A percentile compares a stretch with the other conserved stretches of the same genome.
Evolutionary conservation across 2,113 vertebrate species (phyloP).

Genomic region (Micronisus gabar): DNA sequence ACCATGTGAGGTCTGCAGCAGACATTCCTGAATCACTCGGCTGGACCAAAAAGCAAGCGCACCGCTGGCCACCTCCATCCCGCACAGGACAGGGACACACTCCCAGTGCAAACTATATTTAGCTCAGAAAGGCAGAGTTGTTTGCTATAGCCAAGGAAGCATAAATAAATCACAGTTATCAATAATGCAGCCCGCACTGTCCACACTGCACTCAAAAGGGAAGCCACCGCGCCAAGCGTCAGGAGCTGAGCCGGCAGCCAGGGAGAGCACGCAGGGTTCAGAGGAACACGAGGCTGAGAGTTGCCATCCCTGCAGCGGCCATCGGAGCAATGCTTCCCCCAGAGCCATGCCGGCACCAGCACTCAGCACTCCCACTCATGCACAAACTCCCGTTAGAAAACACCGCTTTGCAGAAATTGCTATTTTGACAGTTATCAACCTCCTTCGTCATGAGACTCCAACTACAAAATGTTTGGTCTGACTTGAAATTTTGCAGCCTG

Average conservation of each 20-base stretch:
- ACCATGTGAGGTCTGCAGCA: background rate
- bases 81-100: rapidly evolving
- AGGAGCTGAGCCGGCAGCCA: rapidly evolving
- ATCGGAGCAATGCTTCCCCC: rapidly evolving
- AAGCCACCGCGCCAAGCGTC: background rate
- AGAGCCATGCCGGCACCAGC: background rate
- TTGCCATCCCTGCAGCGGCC: background rate
- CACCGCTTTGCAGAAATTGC: background rate
- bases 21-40: background rate
- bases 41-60: background rate
- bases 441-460: background rate
- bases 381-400: background rate
- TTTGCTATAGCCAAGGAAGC: background rate
- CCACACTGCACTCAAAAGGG: background rate
- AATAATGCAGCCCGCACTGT: background rate
- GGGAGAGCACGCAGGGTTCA: rapidly evolving
- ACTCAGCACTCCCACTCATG: background rate
- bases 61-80: rapidly evolving
- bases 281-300: background rate
- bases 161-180: constrained; percentile 34
- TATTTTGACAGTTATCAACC: constrained; percentile 35
- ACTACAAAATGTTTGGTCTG: constrained; percentile 15
- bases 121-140: background rate
- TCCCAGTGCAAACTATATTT: background rate
- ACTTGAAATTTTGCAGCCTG: background rate